A percentile compares a stretch with the other conserved stretches of the same genome.
These are phyloP conservation scores for Apis florea DNA, from an alignment of 1,140 invertebrate genomes.

Conservation along the genomic window DNA sequence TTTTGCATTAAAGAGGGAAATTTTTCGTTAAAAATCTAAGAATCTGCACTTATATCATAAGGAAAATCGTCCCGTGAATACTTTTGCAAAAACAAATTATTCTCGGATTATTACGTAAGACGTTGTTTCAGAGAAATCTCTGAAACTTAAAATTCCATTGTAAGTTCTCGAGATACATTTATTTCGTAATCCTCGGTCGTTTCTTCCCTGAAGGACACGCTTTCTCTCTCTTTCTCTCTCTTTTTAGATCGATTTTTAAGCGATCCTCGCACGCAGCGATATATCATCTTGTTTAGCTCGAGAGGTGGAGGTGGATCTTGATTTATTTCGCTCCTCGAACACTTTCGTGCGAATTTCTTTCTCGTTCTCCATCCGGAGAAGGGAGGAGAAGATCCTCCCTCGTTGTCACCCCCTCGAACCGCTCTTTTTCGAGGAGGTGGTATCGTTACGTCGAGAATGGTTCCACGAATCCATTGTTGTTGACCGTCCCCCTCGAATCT, in stretches of 20 bases:
- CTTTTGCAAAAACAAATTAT: too few species aligned
- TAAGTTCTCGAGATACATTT: neutral
- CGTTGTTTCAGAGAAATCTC: neutral
- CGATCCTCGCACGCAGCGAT: constrained; percentile 14
- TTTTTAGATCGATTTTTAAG: constrained; percentile 37
- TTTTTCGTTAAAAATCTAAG: too few species aligned
- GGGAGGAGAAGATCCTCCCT: neutral
- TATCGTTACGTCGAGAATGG: constrained; percentile 54
- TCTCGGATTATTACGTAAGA: too few species aligned
- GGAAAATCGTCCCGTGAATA: too few species aligned
- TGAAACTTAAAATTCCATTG: neutral
- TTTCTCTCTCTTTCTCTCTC: too few species aligned
- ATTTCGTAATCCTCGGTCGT: neutral
- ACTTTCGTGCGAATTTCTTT: constrained; percentile 59
- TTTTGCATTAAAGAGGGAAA: too few species aligned
- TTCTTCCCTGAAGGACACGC: neutral
- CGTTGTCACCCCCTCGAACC: neutral
- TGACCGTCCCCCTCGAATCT: constrained; percentile 47
- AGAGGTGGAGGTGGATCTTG: constrained; percentile 34
- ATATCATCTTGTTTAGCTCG: constrained; percentile 53
- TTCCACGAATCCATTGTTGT: constrained; percentile 38
- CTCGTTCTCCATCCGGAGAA: neutral
- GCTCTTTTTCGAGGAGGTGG: constrained; percentile 37
- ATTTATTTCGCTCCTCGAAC: constrained; percentile 52
- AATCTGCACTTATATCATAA: too few species aligned